Evolutionary conservation across 2,888 invertebrate species (phyloP), one percentile per base, ranked within the genome.

Genomic region (Thumatha senex): DNA sequence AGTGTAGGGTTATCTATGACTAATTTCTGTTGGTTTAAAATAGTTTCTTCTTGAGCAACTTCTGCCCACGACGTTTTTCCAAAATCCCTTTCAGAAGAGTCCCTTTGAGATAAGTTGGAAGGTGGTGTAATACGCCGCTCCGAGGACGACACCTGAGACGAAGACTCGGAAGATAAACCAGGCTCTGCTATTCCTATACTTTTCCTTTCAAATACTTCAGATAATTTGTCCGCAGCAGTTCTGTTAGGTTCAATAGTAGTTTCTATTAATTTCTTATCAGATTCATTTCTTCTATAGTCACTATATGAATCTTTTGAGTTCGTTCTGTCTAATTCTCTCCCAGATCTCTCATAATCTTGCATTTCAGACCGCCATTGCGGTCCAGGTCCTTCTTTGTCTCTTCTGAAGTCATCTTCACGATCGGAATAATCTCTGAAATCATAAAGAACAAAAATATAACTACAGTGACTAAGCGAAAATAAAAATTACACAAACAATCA

Each of bases 331-430:
- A 90, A 69, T 43, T 91, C 90, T 35, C 89, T 76, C 5, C 81
- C 83, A 55, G 85, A 69, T 65, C 87, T 81, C 53, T 91, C 90
- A 63, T 89, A 89, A 67, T 91, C 90, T 70, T 90, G 90, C 90
- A 90, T 91, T 76, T 91, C 90, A 47, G 89, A 88, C 48, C 90
- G 81, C 90, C 90, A 91, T 53, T 89, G 90, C 47, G 85, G 89
- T 12, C 87, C 89, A 56, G 84, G 70, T 50, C 80, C 83, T 48
- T 91, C 89, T 72, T 89, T 89, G 11, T 89, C 89, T 68, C 89
- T 79, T 70, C 88, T 79, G 48, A 87, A 82, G 54, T 89, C 90
- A 74, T 91, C 90, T 71, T 91, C 90, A 38, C 90, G 86, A 55
- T 90, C 90, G 34, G 90, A 89, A 72, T 86, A 89, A 71, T 89